A percentile compares a stretch with the other conserved stretches of the same genome.
Evolutionary conservation across 2,113 vertebrate species (phyloP).

Genomic region (Dascyllus trimaculatus): DNA sequence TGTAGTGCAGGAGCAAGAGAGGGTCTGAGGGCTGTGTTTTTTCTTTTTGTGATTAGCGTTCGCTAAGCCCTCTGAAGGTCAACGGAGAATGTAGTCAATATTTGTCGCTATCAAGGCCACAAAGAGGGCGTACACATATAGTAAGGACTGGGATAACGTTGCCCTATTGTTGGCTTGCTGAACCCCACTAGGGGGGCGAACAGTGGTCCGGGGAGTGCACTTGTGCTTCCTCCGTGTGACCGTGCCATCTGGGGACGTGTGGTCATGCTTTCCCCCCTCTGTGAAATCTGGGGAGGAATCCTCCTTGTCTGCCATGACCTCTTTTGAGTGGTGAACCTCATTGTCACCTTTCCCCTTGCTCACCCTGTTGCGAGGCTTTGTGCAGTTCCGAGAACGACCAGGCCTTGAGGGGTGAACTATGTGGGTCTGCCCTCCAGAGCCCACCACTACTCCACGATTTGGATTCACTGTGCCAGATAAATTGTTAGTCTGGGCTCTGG

Average conservation of each 20-base stretch:
- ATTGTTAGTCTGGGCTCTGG: constrained; percentile 93
- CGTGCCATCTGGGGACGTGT: constrained; percentile 82
- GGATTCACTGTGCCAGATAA: constrained; percentile 89
- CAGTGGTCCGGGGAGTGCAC: constrained; percentile 91
- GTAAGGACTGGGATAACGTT: constrained; percentile 70
- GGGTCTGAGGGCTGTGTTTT: constrained; percentile 76
- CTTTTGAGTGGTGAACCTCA: constrained; percentile 87
- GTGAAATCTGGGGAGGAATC: constrained; percentile 86
- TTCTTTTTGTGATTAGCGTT: constrained; percentile 63
- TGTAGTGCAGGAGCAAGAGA: constrained; percentile 82
- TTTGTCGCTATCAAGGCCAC: constrained; percentile 83
- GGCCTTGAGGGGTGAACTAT: constrained; percentile 84
- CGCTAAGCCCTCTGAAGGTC: constrained; percentile 87
- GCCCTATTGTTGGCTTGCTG: constrained; percentile 90
- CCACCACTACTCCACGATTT: constrained; percentile 79
- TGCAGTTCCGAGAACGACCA: constrained; percentile 91
- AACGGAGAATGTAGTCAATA: constrained; percentile 88
- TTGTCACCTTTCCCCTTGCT: constrained; percentile 87
- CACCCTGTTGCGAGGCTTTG: constrained; percentile 84
- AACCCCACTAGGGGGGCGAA: constrained; percentile 94
- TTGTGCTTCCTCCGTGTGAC: constrained; percentile 93
- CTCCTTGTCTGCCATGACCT: constrained; percentile 87
- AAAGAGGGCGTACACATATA: constrained; percentile 79
- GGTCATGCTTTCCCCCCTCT: constrained; percentile 84
- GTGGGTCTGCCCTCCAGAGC: constrained; percentile 87